Evolutionary conservation across 2,888 invertebrate species (phyloP).

Genomic region (Cerastis rubricosa): DNA sequence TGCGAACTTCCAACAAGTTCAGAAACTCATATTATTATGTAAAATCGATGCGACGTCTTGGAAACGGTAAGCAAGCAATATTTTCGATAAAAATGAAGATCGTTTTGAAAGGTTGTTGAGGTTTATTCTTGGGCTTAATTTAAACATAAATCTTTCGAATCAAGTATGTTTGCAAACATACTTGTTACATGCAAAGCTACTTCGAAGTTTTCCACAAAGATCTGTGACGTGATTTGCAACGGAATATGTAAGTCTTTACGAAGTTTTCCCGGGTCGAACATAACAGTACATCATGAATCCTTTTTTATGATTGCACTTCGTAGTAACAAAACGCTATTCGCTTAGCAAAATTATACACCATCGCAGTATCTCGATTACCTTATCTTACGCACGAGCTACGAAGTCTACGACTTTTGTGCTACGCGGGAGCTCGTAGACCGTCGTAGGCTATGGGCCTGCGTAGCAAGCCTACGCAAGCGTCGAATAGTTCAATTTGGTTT

Average conservation of each 20-base stretch:
- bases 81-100: constrained; percentile 36
- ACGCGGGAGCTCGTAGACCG: constrained; percentile 35
- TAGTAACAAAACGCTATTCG: constrained; percentile 3
- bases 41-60: constrained; percentile 42
- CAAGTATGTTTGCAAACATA: constrained; percentile 14
- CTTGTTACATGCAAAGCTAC: constrained; percentile 11
- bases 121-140: constrained; percentile 16
- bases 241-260: constrained; percentile 15
- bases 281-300: constrained; percentile 15
- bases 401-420: constrained; percentile 20
- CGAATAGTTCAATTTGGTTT: constrained; percentile 21
- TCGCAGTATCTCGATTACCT: background rate
- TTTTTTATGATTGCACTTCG: constrained; percentile 8
- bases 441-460: constrained; percentile 33
- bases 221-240: constrained; percentile 6
- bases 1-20: constrained; percentile 36
- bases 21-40: constrained; percentile 40
- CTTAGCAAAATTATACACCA: background rate
- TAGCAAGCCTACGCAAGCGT: constrained; percentile 33
- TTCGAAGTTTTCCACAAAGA: constrained; percentile 17
- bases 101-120: constrained; percentile 17
- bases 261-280: constrained; percentile 11
- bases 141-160: constrained; percentile 4
- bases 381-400: constrained; percentile 25
- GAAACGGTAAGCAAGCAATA: constrained; percentile 59